Conservation (phyloP, 2,113 vertebrate genomes). For the Tringa solitaria region DNA sequence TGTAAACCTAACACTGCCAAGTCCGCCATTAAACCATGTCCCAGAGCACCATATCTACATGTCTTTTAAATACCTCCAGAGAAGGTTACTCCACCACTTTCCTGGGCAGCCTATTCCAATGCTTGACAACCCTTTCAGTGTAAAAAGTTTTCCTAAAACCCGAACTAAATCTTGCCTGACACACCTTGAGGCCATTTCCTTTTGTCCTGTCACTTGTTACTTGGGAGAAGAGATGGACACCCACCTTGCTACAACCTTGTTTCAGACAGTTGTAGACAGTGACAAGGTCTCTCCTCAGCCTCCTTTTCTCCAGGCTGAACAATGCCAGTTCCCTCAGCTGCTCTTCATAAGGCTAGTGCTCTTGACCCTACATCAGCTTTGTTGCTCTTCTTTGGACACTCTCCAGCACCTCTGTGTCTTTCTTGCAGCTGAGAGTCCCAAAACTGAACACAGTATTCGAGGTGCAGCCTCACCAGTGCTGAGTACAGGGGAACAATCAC, state of each 20-base stretch:
- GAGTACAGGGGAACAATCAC: background rate
- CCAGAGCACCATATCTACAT: fast-evolving
- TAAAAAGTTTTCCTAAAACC: background rate
- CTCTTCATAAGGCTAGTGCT: background rate
- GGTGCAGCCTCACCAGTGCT: background rate
- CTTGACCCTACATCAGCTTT: background rate
- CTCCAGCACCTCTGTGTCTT: background rate
- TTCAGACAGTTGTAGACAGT: background rate
- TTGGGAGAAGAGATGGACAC: fast-evolving
- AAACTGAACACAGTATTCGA: background rate
- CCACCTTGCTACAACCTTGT: background rate
- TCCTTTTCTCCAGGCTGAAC: background rate
- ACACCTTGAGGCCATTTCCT: background rate
- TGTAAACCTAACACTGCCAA: background rate
- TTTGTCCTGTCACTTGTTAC: background rate
- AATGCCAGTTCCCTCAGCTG: background rate
- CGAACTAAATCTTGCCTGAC: background rate
- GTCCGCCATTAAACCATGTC: background rate
- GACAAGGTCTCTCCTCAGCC: background rate
- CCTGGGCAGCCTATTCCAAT: background rate
- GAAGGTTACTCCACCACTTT: background rate
- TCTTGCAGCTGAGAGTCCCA: background rate
- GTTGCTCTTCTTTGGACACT: background rate
- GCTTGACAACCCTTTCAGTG: background rate
- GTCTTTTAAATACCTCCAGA: background rate